phyloP scores from a whole-genome alignment of 2,797 vertebrate species.

The Dromococcyx pavoninus region DNA sequence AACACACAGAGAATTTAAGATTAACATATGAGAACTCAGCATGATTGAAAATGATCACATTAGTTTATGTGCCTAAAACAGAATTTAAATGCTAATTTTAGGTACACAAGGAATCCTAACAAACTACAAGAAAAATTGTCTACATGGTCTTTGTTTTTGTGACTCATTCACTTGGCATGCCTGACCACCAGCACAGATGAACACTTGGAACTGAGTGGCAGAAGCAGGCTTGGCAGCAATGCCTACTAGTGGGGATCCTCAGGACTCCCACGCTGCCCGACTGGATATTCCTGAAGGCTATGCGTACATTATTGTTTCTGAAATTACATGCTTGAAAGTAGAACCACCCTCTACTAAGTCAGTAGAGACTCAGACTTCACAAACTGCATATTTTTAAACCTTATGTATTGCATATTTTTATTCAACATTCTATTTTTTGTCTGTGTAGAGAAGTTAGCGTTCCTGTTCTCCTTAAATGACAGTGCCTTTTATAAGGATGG shows the following conservation, averaged over 20 bases:
- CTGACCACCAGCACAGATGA: not conserved
- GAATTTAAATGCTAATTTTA: slow-evolving; percentile 14
- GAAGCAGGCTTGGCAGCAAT: not conserved
- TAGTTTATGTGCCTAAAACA: not conserved
- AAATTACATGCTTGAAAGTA: not conserved
- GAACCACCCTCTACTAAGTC: not conserved
- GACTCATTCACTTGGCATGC: not conserved
- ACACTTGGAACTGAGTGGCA: not conserved
- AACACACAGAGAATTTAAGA: not conserved
- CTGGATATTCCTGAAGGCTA: not conserved
- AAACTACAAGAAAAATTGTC: not conserved
- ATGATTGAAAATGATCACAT: not conserved
- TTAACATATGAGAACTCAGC: not conserved
- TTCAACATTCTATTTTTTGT: not conserved
- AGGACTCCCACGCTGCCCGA: not conserved
- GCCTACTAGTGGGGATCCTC: not conserved
- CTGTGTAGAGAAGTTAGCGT: not conserved
- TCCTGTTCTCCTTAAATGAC: not conserved
- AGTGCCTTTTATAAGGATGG: not conserved
- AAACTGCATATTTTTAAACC: not conserved
- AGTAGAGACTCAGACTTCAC: not conserved
- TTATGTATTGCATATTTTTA: not conserved
- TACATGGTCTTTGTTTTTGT: not conserved
- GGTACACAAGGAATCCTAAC: not conserved
- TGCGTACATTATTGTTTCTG: not conserved